phyloP scores from a whole-genome alignment of 2,113 vertebrate genomes.

The Zapornia atra region DNA sequence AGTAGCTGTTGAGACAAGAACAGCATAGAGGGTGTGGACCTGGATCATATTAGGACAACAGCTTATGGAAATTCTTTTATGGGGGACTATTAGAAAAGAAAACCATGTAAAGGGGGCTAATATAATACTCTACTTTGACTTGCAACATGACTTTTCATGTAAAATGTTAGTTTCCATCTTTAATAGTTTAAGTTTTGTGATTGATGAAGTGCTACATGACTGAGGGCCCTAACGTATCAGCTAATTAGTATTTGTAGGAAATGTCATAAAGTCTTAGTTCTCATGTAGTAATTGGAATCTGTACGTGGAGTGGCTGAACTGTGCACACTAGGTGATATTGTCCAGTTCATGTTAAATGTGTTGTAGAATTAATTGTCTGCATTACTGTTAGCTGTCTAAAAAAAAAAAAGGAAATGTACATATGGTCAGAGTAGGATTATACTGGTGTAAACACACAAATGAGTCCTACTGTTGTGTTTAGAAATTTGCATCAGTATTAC shows the following conservation, averaged over 20 bases:
- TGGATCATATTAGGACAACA: slow-evolving; percentile 52
- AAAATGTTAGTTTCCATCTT: slow-evolving; percentile 65
- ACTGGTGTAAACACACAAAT: background rate
- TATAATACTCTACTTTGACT: slow-evolving; percentile 35
- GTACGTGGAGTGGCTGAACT: background rate
- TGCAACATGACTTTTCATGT: slow-evolving; percentile 36
- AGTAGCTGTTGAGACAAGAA: slow-evolving; percentile 1
- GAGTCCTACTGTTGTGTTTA: background rate
- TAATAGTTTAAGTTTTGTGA: slow-evolving; percentile 59
- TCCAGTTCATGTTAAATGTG: background rate
- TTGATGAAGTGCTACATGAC: slow-evolving; percentile 67
- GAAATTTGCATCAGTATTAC: background rate
- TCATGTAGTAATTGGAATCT: slow-evolving; percentile 43
- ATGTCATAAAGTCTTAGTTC: slow-evolving; percentile 54
- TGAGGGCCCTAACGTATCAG: slow-evolving; percentile 43
- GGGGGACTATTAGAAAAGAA: background rate
- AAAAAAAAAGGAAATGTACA: background rate
- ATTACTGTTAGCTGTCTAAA: background rate
- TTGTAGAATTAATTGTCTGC: background rate
- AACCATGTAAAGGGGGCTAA: background rate
- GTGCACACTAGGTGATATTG: background rate
- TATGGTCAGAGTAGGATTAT: background rate
- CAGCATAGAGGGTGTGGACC: background rate
- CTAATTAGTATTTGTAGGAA: slow-evolving; percentile 64
- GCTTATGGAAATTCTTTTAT: slow-evolving; percentile 39